A percentile compares a stretch with the other conserved stretches of the same genome.
Conservation (phyloP, 2,797 vertebrate genomes). For the Danio albolineatus region DNA sequence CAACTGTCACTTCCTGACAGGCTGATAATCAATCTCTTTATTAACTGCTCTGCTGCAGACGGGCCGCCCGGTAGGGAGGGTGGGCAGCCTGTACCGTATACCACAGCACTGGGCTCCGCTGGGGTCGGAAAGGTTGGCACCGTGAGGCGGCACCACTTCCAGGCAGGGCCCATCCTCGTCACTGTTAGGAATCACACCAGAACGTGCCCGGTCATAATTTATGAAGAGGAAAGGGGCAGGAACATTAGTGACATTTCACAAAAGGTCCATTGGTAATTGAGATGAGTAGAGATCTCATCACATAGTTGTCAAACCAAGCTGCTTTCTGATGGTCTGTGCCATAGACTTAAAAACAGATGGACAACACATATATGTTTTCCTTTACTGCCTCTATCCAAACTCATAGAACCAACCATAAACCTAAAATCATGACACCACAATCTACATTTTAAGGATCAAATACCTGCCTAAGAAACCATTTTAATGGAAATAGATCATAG, state of each 20-base stretch:
- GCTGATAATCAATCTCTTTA: conserved; percentile 98
- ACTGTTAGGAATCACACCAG: conserved; percentile 68
- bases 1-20: conserved; percentile 97
- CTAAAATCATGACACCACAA: too few relatives aligned
- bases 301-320: not conserved
- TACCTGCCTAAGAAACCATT: too few relatives aligned
- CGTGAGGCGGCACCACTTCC: conserved; percentile 48
- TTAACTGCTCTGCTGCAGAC: conserved; percentile 93
- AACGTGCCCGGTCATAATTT: conserved; percentile 70
- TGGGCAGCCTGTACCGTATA: conserved; percentile 72
- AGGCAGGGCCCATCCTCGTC: conserved; percentile 56
- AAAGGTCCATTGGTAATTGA: conserved; percentile 8
- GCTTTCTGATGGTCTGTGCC: not conserved
- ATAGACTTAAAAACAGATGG: too few relatives aligned
- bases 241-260: conserved; percentile 62
- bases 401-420: too few relatives aligned
- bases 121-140: conserved; percentile 59
- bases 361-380: too few relatives aligned
- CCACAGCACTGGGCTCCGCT: conserved; percentile 66
- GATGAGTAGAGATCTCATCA: not conserved
- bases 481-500: not conserved
- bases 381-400: too few relatives aligned
- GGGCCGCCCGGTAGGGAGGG: conserved; percentile 61
- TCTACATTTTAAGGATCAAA: too few relatives aligned
- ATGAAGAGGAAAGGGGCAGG: conserved; percentile 66